These are phyloP conservation scores for Ostrea denselamellosa DNA, from an alignment of 1,140 invertebrate species.

Conservation along the genomic window DNA sequence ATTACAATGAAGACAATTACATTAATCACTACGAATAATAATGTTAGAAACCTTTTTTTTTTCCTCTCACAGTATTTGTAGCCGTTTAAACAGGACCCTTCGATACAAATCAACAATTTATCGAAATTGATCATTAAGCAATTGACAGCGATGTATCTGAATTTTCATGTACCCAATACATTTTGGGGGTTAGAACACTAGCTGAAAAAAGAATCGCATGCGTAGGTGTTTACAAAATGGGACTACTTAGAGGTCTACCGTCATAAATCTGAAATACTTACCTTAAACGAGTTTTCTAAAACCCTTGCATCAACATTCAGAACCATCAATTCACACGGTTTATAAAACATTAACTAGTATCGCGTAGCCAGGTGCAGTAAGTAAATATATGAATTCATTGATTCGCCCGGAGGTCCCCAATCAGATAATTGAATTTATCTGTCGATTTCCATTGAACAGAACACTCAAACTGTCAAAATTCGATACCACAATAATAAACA, in stretches of 20 bases:
- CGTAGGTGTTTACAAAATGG: neutral
- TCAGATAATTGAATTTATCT: constrained; percentile 1
- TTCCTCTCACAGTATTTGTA: no score
- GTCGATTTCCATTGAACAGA: constrained; percentile 11
- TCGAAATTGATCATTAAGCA: neutral
- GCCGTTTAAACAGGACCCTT: neutral
- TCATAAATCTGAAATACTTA: neutral
- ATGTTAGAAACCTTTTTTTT: no score
- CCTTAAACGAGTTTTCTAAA: constrained; percentile 25
- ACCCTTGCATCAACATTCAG: constrained; percentile 18
- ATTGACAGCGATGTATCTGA: neutral
- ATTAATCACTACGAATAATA: no score
- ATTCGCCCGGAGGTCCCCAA: neutral
- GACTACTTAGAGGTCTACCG: neutral
- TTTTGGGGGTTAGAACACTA: neutral
- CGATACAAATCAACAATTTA: neutral
- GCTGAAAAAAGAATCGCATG: neutral
- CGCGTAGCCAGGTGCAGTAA: constrained; percentile 22
- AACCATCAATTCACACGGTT: neutral
- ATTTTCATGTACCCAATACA: neutral
- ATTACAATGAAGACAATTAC: no score
- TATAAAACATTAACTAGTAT: neutral
- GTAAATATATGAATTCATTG: constrained; percentile 17
- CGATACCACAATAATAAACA: constrained; percentile 20
- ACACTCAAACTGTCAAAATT: constrained; percentile 36